Base-by-base conservation (phyloP, 2,888 invertebrate genomes). In the Chaetoderma sp. region DNA sequence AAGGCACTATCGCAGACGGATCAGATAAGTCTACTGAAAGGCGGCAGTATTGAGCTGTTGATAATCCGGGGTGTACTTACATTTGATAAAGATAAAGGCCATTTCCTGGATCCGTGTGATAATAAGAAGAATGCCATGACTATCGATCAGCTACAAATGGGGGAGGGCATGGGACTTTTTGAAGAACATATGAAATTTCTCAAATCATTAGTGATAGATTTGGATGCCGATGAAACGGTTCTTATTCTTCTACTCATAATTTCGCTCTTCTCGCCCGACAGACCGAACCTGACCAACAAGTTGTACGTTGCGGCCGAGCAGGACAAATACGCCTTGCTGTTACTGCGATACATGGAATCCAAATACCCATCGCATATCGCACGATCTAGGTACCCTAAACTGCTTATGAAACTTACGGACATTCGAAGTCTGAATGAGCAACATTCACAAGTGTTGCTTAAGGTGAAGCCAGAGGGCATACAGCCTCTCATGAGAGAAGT, bases 41-140 rank as follows among this genome's bases (percentile, higher is more conserved):
- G 97, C 1, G 96, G 97, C 1, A 96, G 96, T 82, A 96, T 95
- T 54, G 98, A 98, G 88, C 93, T 98, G 92, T 93, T 98, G 92
- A 94, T 98, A 69, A 90, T 98, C 58, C 90, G 96, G 28, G 95
- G 96, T 75, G 95, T 95, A 0, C 93, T 96, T 90, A 94, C 93
- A 55, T 98, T 95, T 83, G 96, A 98, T 84, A 92, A 92, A 5
- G 94, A 94, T 77, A 91, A 93, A 78, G 93, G 94, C 79, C 93
- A 93, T 65, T 98, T 98, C 95, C 93, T 93, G 89, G 86, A 86
- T 68, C 86, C 86, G 32, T 75, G 71, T 52, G 86, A 86, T 71
- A 85, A 83, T 61, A 80, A 81, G 61, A 79, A 92, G 87, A 86
- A 86, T 72, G 92, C 92, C 78, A 93, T 98, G 75, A 93, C 94